phyloP scores from a whole-genome alignment of 2,888 invertebrate genomes.

The Diarsia dahlii region DNA sequence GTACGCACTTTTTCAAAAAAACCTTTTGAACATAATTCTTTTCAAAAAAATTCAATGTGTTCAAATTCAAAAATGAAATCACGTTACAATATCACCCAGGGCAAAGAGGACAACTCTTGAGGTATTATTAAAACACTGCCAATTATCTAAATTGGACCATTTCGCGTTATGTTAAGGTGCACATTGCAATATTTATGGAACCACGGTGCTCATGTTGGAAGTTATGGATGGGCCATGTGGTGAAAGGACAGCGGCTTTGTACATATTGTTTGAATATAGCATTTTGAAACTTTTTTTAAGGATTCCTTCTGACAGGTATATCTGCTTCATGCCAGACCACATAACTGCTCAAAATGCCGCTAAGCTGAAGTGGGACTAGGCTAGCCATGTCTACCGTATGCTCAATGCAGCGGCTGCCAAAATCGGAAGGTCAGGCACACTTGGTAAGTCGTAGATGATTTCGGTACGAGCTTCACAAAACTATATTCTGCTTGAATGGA shows the following conservation, averaged over 20 bases:
- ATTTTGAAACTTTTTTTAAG: background rate
- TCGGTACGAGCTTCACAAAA: background rate
- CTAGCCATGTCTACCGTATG: background rate
- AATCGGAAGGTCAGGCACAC: background rate
- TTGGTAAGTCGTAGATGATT: background rate
- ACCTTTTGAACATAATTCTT: constrained; percentile 10
- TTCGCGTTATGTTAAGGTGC: constrained; percentile 70
- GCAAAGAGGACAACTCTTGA: constrained; percentile 57
- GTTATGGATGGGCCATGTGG: constrained; percentile 56
- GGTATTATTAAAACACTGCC: constrained; percentile 69
- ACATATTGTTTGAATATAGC: constrained; percentile 11
- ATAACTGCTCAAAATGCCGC: background rate
- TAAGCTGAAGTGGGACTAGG: background rate
- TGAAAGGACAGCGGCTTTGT: constrained; percentile 35
- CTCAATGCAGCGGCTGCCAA: background rate
- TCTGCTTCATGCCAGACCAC: background rate
- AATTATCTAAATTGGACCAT: constrained; percentile 67
- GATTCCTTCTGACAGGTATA: no score
- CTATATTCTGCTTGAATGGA: background rate
- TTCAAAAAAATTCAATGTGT: background rate
- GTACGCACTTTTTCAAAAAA: background rate
- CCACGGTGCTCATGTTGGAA: constrained; percentile 59
- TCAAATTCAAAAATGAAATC: constrained; percentile 44
- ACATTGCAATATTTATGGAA: constrained; percentile 72
- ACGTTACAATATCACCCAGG: constrained; percentile 46